These are phyloP conservation scores for Drosophila vallismaia DNA, from an alignment of 2,888 invertebrate species.

Conservation along the genomic window DNA sequence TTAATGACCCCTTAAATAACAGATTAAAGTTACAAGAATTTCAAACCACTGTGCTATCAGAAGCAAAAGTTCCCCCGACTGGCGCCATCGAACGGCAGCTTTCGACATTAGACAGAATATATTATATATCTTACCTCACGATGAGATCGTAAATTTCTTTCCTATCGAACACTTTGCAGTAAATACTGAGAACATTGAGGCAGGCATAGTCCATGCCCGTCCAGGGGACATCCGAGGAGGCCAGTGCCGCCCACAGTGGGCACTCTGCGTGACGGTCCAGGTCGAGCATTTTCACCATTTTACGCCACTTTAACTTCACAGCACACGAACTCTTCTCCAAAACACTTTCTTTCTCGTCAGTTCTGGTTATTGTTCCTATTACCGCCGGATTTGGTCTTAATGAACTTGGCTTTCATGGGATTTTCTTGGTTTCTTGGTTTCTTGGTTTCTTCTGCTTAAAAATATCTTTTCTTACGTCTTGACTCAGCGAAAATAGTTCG, in stretches of 20 bases:
- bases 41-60: constrained; percentile 20
- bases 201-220: constrained; percentile 93
- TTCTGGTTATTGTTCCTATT: constrained; percentile 14
- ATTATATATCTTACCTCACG: constrained; percentile 86
- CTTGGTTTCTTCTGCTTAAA: constrained; percentile 17
- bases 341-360: constrained; percentile 21
- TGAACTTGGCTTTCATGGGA: constrained; percentile 32
- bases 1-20: neutral
- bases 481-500: constrained; percentile 54
- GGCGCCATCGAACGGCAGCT: constrained; percentile 59
- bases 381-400: constrained; percentile 20
- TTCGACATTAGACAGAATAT: constrained; percentile 31
- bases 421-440: neutral
- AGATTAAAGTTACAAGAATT: neutral
- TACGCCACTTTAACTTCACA: constrained; percentile 52
- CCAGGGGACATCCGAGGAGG: constrained; percentile 87
- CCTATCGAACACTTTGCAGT: constrained; percentile 94
- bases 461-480: constrained; percentile 43
- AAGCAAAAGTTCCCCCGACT: constrained; percentile 12
- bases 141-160: constrained; percentile 91
- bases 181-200: constrained; percentile 91
- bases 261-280: constrained; percentile 87
- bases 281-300: constrained; percentile 86
- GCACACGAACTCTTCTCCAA: constrained; percentile 14
- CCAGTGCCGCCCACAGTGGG: constrained; percentile 86